phyloP scores from a whole-genome alignment of 2,888 invertebrate species.

The Lobophora halterata region DNA sequence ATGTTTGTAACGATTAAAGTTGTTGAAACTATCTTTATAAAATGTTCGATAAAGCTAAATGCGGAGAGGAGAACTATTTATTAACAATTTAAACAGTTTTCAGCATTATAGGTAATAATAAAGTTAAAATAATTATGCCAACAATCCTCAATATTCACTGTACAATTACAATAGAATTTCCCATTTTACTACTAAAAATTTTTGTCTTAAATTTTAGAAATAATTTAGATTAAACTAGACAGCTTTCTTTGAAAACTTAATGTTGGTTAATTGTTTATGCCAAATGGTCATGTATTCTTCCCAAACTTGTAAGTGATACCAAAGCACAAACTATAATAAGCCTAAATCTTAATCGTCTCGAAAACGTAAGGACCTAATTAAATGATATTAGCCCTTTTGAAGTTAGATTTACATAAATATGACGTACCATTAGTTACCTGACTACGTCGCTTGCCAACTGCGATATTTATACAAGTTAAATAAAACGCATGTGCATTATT shows the following conservation, averaged over 20 bases:
- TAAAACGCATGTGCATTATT: conserved; percentile 56
- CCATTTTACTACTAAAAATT: conserved; percentile 22
- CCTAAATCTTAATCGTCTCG: conserved; percentile 29
- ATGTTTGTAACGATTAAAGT: conserved; percentile 36
- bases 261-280: conserved; percentile 23
- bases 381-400: conserved; percentile 36
- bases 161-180: conserved; percentile 29
- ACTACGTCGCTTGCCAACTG: conserved; percentile 35
- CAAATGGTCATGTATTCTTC: conserved; percentile 20
- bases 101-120: too few relatives aligned
- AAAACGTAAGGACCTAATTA: conserved; percentile 35
- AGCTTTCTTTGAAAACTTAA: conserved; percentile 18
- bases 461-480: conserved; percentile 41
- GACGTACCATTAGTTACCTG: conserved; percentile 30
- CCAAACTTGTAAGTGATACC: conserved; percentile 28
- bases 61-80: conserved; percentile 4
- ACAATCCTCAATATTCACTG: conserved; percentile 27
- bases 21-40: conserved; percentile 29
- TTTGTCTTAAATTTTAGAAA: conserved; percentile 24
- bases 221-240: conserved; percentile 22
- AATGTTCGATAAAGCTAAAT: conserved; percentile 5
- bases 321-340: conserved; percentile 31
- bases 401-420: conserved; percentile 28
- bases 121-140: conserved; percentile 27
- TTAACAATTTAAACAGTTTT: conserved; percentile 8